phyloP scores from a whole-genome alignment of 2,888 invertebrate genomes.

The Hymenopus coronatus region DNA sequence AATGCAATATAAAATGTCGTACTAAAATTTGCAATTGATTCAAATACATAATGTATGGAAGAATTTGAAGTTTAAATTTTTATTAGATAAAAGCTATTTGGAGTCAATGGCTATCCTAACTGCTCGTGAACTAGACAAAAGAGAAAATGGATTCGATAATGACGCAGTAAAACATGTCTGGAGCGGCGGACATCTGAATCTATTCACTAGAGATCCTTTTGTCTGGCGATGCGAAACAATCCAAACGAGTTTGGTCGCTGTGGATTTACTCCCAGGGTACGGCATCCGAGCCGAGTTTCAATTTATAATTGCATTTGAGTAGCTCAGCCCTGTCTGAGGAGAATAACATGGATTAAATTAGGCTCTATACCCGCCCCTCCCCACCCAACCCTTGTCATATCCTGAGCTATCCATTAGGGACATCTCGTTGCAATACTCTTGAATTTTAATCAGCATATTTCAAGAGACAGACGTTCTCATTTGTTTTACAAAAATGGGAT shows the following conservation, averaged over 20 bases:
- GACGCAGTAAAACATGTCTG: background rate
- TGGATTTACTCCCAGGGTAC: background rate
- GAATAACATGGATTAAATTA: background rate
- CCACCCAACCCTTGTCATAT: background rate
- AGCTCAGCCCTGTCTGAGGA: background rate
- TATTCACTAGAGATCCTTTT: background rate
- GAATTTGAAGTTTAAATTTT: no score
- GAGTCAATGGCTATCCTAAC: background rate
- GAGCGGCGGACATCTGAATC: background rate
- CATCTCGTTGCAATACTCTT: background rate
- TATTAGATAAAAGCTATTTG: background rate
- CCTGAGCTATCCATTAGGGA: background rate
- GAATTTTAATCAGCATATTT: background rate
- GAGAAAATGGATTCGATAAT: background rate
- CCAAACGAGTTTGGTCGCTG: background rate
- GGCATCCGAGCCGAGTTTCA: background rate
- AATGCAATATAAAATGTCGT: no score
- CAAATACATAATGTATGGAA: no score
- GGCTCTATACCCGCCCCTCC: background rate
- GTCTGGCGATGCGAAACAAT: background rate
- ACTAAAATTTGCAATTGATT: no score
- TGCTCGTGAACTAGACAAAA: background rate
- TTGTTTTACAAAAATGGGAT: background rate
- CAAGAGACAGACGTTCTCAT: background rate
- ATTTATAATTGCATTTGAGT: background rate